Conservation (phyloP, 2,888 invertebrate genomes). For the Euspilapteryx auroguttella region DNA sequence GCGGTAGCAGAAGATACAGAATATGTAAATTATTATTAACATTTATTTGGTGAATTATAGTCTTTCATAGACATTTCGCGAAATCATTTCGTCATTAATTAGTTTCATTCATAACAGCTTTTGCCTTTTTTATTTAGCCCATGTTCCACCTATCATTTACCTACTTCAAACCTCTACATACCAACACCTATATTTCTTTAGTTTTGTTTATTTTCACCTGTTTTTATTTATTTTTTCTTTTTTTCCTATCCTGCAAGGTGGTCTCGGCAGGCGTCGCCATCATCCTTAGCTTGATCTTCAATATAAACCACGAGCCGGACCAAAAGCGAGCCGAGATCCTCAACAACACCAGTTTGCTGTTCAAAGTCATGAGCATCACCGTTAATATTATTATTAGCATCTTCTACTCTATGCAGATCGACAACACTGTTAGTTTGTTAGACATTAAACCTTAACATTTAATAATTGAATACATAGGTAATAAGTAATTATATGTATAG, state of each 20-base stretch:
- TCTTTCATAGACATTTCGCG: not conserved
- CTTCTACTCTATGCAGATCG: slow-evolving; percentile 58
- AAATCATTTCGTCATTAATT: too few relatives aligned
- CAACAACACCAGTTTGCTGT: slow-evolving; percentile 61
- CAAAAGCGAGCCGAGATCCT: slow-evolving; percentile 60
- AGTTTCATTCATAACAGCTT: too few relatives aligned
- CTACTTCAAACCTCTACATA: too few relatives aligned
- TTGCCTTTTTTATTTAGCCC: too few relatives aligned
- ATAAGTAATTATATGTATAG: too few relatives aligned
- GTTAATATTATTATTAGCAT: slow-evolving; percentile 64
- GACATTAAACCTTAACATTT: too few relatives aligned
- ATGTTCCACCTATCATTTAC: too few relatives aligned
- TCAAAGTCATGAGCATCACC: slow-evolving; percentile 62
- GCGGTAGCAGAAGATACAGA: too few relatives aligned
- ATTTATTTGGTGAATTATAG: not conserved
- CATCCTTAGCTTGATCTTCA: slow-evolving; percentile 58
- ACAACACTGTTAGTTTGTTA: too few relatives aligned
- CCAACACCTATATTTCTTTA: not conserved
- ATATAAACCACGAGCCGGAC: slow-evolving; percentile 64
- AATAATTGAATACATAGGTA: too few relatives aligned
- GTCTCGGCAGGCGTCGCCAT: slow-evolving; percentile 63
- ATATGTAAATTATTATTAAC: not conserved
- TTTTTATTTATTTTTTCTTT: slow-evolving; percentile 12
- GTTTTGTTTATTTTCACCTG: slow-evolving; percentile 8
- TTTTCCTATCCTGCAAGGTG: slow-evolving; percentile 44